Evolutionary conservation across 2,888 invertebrate genomes (phyloP).

Genomic region (Pyrrhia umbra): DNA sequence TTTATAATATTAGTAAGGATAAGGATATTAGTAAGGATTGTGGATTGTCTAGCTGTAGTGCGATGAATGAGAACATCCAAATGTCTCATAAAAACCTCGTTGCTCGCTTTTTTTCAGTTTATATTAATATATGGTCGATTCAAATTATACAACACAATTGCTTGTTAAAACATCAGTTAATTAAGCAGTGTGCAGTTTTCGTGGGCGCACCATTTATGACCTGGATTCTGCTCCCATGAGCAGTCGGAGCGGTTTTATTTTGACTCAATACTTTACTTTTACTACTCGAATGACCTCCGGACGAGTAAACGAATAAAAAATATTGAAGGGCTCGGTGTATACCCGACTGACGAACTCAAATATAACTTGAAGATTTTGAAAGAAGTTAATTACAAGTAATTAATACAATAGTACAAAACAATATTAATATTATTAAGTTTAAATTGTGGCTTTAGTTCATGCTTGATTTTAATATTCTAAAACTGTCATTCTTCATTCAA

Average conservation of each 20-base stretch:
- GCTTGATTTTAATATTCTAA: no score
- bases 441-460: background rate
- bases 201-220: slow-evolving; percentile 78
- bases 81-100: background rate
- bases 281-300: slow-evolving; percentile 84
- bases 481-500: no score
- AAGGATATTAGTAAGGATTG: no score
- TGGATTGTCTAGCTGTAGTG: no score
- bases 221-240: slow-evolving; percentile 81
- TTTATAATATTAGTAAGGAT: no score
- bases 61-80: no score
- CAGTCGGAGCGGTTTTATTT: slow-evolving; percentile 74
- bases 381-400: background rate
- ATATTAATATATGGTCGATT: background rate
- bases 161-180: slow-evolving; percentile 39
- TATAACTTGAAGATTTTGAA: background rate
- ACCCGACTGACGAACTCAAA: slow-evolving; percentile 66
- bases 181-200: slow-evolving; percentile 59
- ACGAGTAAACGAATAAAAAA: slow-evolving; percentile 76
- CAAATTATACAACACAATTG: slow-evolving; percentile 3
- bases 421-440: no score
- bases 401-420: no score
- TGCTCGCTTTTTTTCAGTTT: background rate
- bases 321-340: slow-evolving; percentile 71
- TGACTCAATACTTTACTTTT: slow-evolving; percentile 82